Evolutionary conservation across 2,888 invertebrate genomes (phyloP), one percentile per base, ranked within the genome.

Genomic region (Argyra leucocephala): DNA sequence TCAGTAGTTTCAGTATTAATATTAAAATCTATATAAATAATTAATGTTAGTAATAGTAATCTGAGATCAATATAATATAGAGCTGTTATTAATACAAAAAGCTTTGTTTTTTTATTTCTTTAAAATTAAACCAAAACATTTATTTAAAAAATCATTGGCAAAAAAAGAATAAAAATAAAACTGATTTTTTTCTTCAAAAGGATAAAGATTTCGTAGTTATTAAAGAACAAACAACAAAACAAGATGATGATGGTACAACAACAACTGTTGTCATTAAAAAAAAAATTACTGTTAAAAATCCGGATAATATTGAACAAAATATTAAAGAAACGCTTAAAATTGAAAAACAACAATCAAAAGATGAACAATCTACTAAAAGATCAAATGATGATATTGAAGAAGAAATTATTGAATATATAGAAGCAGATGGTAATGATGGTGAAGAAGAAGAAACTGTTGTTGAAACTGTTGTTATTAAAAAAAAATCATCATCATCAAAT

Each of bases 381-480:
- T n/a, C n/a, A 58, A 21, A 21, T 18, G 59, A 37, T 23, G 36
- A 59, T 15, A 18, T 7, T 22, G 61, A 61, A 26, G n/a, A 57
- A 22, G 65, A 65, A 7, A 66, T 61, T 22, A 63, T 64, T 65
- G 65, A 67, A 64, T 64, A 64, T n/a, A 60, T 64, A n/a, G 65
- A 66, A 60, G 66, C 57, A 23, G 65, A 64, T 48, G 12, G 7
- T 31, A 7, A 10, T 24, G 63, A 65, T 12, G 63, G 63, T 36
- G 65, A 65, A 21, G 59, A 31, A 37, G 63, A 60, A 4, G 67
- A 68, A 31, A 24, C 22, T 21, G 64, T 64, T 36, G 65, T 62
- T 5, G 64, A 67, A 64, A 66, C 67, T 12, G 65, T 66, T 36
- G 60, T 64, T 22, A 15, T 68, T 22, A 64, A 63, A 61, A 69